These are phyloP conservation scores for Eupithecia subumbrata DNA, from an alignment of 2,888 invertebrate genomes.

Conservation along the genomic window DNA sequence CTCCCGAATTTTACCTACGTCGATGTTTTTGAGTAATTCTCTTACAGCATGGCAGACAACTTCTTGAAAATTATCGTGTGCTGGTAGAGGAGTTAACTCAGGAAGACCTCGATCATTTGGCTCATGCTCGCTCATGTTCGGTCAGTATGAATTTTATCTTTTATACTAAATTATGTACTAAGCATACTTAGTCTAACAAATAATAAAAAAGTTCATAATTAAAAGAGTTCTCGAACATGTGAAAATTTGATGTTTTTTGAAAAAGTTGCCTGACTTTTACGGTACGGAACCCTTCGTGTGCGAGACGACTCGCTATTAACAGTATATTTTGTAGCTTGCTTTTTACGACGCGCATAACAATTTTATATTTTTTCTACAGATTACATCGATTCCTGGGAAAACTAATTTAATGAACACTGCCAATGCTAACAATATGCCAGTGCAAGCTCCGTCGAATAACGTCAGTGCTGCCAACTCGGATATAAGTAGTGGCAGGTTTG, in stretches of 20 bases:
- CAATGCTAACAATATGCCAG: slow-evolving; percentile 58
- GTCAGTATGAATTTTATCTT: slow-evolving; percentile 79
- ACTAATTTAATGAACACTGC: slow-evolving; percentile 58
- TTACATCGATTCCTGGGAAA: slow-evolving; percentile 77
- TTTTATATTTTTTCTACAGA: slow-evolving; percentile 52
- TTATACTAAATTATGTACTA: too few species aligned
- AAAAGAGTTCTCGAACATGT: too few species aligned
- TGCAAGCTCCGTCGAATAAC: slow-evolving; percentile 67
- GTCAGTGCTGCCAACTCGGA: slow-evolving; percentile 76
- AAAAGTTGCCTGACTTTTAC: too few species aligned
- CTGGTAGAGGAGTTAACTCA: slow-evolving; percentile 93
- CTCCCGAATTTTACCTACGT: too few species aligned
- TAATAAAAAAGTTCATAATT: too few species aligned
- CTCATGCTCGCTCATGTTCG: slow-evolving; percentile 93
- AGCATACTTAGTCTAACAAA: too few species aligned
- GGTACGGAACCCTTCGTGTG: too few species aligned
- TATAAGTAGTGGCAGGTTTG: slow-evolving; percentile 78
- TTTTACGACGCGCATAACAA: not conserved
- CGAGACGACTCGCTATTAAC: too few species aligned
- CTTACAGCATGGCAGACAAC: slow-evolving; percentile 88
- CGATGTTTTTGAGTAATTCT: not conserved
- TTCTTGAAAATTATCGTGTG: slow-evolving; percentile 94
- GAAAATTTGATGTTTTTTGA: too few species aligned
- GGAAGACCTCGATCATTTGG: slow-evolving; percentile 91
- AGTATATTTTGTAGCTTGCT: not conserved